Base-by-base conservation (phyloP, 2,113 vertebrate species). In the Gambusia affinis region DNA sequence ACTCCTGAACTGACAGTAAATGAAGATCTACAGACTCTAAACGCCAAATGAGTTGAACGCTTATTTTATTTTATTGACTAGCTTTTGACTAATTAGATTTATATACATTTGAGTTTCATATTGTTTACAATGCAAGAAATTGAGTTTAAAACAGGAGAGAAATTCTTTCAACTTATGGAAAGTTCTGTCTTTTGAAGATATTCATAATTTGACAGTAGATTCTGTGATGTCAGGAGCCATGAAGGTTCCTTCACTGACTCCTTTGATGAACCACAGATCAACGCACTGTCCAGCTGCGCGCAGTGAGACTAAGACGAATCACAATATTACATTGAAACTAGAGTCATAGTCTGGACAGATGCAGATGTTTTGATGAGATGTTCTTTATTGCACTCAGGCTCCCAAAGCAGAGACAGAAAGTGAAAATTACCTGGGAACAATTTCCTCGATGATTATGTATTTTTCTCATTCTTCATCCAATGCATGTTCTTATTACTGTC, bases 281-380 rank as follows among this genome's bases (percentile, higher is more conserved):
- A 17, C 14, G 47, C 61, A 68, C 24, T 73, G 42, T 73, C 78
- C 78, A 80, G 70, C 62, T 81, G 74, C 22, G 8, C 22, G 8
- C 30, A 47, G 4, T 44, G 75, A 64, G 67, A 64, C 70, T 37
- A n/a, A 67, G 60, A 84, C 76, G 86, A 81, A 69, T 87, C 82
- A 87, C 68, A 35, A 60, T 61, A 35, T 73, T 44, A 66, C 29
- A 29, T 51, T 10, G 37, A 75, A 60, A 77, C 64, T 39, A 31
- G 61, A 63, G 6, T 8, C 61, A 29, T 27, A 17, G 1, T 37
- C 35, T 37, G 35, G 61, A 63, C 30, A 33, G 31, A 61, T 64
- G 27, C 30, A 14, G 29, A 66, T 57, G 27, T 68, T 6, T 63
- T 22, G 14, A 14, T 42, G 61, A 67, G 1, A 39, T 65, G 14